These are phyloP conservation scores for Vombatus ursinus DNA, from an alignment of 2,113 vertebrate species.

Conservation along the genomic window DNA sequence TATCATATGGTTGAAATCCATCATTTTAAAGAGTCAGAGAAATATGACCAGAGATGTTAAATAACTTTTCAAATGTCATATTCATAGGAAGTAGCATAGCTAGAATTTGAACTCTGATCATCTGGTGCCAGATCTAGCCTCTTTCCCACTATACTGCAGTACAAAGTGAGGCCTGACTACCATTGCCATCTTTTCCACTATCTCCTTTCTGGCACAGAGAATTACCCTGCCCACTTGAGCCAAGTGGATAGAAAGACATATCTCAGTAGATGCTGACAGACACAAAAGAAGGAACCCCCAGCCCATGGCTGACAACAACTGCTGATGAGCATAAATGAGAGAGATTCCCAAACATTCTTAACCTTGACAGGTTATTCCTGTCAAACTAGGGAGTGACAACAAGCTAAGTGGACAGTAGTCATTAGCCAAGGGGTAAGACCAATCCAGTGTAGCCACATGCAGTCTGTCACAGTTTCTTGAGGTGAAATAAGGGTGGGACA, in stretches of 20 bases:
- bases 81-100: not conserved
- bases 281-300: constrained; percentile 3
- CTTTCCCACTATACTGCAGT: not conserved
- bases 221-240: not conserved
- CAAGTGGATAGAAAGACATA: not conserved
- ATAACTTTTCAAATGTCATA: not conserved
- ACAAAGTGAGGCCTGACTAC: not conserved
- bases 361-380: constrained; percentile 51
- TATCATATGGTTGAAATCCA: not conserved
- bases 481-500: not conserved
- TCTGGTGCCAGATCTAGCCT: not conserved
- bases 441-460: constrained; percentile 49
- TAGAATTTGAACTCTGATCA: not conserved
- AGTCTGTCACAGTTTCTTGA: constrained; percentile 57
- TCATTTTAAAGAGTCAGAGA: not conserved
- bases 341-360: constrained; percentile 41
- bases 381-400: constrained; percentile 59
- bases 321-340: constrained; percentile 56
- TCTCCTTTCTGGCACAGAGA: not conserved
- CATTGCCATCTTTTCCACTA: not conserved
- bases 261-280: constrained; percentile 18
- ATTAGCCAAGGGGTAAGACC: not conserved
- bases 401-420: constrained; percentile 60
- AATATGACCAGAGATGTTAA: not conserved
- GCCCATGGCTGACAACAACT: constrained; percentile 35